These are phyloP conservation scores for Lasaia peninsularis DNA, from an alignment of 1,140 invertebrate genomes.

Conservation along the genomic window DNA sequence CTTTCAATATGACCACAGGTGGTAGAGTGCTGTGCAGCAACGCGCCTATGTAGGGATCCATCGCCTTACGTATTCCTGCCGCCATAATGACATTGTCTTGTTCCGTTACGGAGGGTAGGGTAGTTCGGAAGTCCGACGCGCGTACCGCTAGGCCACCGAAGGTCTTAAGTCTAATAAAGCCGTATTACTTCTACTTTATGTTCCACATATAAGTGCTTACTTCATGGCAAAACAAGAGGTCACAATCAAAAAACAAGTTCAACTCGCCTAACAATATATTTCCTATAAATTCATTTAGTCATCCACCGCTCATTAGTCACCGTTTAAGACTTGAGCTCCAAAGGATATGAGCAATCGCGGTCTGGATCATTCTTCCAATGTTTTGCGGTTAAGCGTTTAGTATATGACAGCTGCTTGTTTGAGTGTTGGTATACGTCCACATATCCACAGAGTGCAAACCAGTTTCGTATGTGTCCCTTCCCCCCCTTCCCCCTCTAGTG, in stretches of 20 bases:
- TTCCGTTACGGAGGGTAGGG: no score
- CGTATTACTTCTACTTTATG: no score
- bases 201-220: no score
- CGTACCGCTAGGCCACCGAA: no score
- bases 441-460: slow-evolving; percentile 47
- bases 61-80: no score
- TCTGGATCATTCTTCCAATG: slow-evolving; percentile 11
- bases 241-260: not conserved
- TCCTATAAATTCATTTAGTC: slow-evolving; percentile 18
- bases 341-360: slow-evolving; percentile 15
- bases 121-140: no score
- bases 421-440: slow-evolving; percentile 21
- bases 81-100: no score
- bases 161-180: no score
- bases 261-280: slow-evolving; percentile 17
- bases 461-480: slow-evolving; percentile 46
- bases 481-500: slow-evolving; percentile 34
- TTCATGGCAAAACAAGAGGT: not conserved
- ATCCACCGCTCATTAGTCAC: slow-evolving; percentile 8
- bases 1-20: no score
- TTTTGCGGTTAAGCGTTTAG: slow-evolving; percentile 4
- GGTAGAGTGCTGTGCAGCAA: no score
- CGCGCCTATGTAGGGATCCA: no score
- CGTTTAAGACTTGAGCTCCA: not conserved
- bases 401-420: slow-evolving; percentile 32